Conservation (phyloP, 2,888 invertebrate species). For the Zygogramma bicolorata region DNA sequence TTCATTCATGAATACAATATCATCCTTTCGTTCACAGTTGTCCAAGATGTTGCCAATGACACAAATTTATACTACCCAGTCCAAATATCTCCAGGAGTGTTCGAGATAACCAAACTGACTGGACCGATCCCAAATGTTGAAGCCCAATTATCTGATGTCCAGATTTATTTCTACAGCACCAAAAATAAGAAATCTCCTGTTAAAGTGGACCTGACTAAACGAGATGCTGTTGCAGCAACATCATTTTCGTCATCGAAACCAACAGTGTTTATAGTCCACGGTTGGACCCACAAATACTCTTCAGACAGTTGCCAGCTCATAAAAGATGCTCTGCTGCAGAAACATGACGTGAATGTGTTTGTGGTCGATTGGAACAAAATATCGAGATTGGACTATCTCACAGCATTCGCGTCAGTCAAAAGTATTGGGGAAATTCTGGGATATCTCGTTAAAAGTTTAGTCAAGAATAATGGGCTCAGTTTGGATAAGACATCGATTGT, state of each 20-base stretch:
- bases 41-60: too few relatives aligned
- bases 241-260: constrained; percentile 45
- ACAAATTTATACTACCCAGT: too few relatives aligned
- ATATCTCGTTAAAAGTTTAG: constrained; percentile 39
- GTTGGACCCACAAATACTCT: constrained; percentile 52
- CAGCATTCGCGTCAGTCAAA: constrained; percentile 21
- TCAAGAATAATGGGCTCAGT: constrained; percentile 22
- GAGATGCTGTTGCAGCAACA: not conserved
- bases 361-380: constrained; percentile 59
- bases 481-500: constrained; percentile 34
- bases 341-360: constrained; percentile 56
- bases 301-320: constrained; percentile 49
- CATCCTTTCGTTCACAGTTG: too few relatives aligned
- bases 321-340: constrained; percentile 48
- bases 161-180: constrained; percentile 13
- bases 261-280: constrained; percentile 57
- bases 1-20: too few relatives aligned
- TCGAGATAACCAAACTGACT: not conserved
- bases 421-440: constrained; percentile 52
- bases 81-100: not conserved
- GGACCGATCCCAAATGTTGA: not conserved
- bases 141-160: not conserved
- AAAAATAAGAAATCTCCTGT: not conserved
- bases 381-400: constrained; percentile 34
- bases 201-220: not conserved